Evolutionary conservation across 2,113 vertebrate genomes (phyloP).

Genomic region (Pleuronectes platessa): DNA sequence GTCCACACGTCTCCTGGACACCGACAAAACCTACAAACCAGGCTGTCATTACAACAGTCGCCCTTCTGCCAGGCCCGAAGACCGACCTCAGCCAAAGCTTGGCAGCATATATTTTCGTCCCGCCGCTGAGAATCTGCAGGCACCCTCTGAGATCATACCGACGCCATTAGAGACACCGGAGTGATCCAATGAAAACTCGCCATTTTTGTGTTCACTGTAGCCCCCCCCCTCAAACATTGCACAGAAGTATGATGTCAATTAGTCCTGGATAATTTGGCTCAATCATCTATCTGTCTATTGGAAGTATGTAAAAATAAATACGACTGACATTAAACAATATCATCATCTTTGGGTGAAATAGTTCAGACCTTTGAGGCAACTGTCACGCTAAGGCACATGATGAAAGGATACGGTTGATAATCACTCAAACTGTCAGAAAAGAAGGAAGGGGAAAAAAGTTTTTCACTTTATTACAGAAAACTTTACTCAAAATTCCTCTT

Average conservation of each 20-base stretch:
- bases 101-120: constrained; percentile 68
- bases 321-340: constrained; percentile 35
- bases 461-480: not conserved
- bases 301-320: constrained; percentile 65
- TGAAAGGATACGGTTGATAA: not conserved
- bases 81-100: constrained; percentile 36
- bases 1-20: constrained; percentile 13
- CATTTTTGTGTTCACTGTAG: constrained; percentile 46
- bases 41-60: constrained; percentile 22
- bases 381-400: constrained; percentile 2
- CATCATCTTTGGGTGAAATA: constrained; percentile 13
- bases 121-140: constrained; percentile 70
- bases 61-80: constrained; percentile 38
- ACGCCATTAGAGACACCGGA: constrained; percentile 67
- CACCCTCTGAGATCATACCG: constrained; percentile 73
- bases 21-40: constrained; percentile 4
- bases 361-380: constrained; percentile 22
- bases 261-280: constrained; percentile 61
- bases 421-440: constrained; percentile 9
- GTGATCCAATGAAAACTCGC: constrained; percentile 72
- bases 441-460: not conserved
- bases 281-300: constrained; percentile 37
- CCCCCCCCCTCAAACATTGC: constrained; percentile 64
- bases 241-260: constrained; percentile 64
- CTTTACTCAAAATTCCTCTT: not conserved